A percentile compares a stretch with the other conserved stretches of the same genome.
Evolutionary conservation across 1,140 invertebrate species (phyloP).

Genomic region (Drosophila oshimai): DNA sequence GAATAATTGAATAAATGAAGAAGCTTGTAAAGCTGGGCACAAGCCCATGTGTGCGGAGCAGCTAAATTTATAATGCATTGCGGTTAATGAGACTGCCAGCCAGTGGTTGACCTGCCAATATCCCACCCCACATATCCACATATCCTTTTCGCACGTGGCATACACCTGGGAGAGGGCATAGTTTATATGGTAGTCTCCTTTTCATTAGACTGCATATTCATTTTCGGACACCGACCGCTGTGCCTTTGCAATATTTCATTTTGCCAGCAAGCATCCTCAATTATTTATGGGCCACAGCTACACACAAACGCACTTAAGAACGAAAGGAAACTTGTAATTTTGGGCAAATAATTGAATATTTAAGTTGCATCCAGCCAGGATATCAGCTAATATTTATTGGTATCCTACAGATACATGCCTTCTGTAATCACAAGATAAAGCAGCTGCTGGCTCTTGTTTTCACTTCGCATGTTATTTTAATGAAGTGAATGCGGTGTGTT

Average conservation of each 20-base stretch:
- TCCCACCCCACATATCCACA: neutral
- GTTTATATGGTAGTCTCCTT: slow-evolving; percentile 49
- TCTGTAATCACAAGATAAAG: slow-evolving; percentile 39
- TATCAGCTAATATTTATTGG: slow-evolving; percentile 25
- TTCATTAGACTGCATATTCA: slow-evolving; percentile 66
- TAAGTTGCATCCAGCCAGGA: slow-evolving; percentile 38
- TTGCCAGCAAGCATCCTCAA: slow-evolving; percentile 37
- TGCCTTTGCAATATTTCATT: slow-evolving; percentile 62
- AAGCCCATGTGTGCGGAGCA: slow-evolving; percentile 21
- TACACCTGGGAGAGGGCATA: slow-evolving; percentile 45
- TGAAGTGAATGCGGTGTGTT: slow-evolving; percentile 27
- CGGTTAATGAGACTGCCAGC: slow-evolving; percentile 61
- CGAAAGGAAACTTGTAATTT: slow-evolving; percentile 15
- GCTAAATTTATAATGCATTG: slow-evolving; percentile 75
- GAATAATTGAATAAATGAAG: slow-evolving; percentile 67
- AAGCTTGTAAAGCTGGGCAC: neutral
- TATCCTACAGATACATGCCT: slow-evolving; percentile 1
- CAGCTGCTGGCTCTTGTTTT: slow-evolving; percentile 28
- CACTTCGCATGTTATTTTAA: slow-evolving; percentile 40
- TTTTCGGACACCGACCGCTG: neutral
- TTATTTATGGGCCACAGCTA: slow-evolving; percentile 48
- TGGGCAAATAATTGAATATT: slow-evolving; percentile 68
- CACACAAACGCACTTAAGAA: slow-evolving; percentile 6
- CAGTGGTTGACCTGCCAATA: slow-evolving; percentile 25
- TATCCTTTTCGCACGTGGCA: slow-evolving; percentile 31